These are phyloP conservation scores for Argya squamiceps DNA, from an alignment of 2,797 vertebrate species.

Conservation along the genomic window DNA sequence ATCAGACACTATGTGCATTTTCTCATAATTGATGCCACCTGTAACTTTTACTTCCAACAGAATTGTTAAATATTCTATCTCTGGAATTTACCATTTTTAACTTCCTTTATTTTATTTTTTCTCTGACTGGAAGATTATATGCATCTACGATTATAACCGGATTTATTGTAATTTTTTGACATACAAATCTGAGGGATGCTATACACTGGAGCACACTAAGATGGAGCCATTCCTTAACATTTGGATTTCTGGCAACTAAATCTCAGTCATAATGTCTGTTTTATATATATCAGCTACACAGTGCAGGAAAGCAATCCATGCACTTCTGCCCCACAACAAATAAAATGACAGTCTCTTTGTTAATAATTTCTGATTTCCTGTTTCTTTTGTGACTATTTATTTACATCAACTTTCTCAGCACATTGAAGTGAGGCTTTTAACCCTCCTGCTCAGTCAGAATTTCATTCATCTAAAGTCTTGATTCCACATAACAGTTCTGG, in stretches of 20 bases:
- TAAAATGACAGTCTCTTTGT: neutral
- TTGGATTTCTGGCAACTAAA: conserved; percentile 14
- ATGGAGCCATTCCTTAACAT: conserved; percentile 70
- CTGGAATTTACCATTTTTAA: neutral
- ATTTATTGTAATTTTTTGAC: neutral
- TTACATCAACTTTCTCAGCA: neutral
- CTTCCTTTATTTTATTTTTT: neutral
- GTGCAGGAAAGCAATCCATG: neutral
- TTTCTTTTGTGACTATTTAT: neutral
- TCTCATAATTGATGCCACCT: neutral
- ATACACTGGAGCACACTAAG: conserved; percentile 63
- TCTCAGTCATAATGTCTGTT: neutral
- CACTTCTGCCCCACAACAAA: neutral
- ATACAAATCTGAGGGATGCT: conserved; percentile 15
- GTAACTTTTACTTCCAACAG: neutral
- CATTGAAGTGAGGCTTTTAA: neutral
- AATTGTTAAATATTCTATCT: neutral
- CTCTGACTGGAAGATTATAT: neutral
- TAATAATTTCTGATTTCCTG: neutral
- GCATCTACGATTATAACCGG: neutral
- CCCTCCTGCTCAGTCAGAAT: neutral
- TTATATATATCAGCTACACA: neutral
- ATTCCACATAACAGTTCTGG: neutral
- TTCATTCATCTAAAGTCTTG: neutral
- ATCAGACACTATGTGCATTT: neutral